phyloP scores from a whole-genome alignment of 2,888 invertebrate genomes.

The Timema cristinae region DNA sequence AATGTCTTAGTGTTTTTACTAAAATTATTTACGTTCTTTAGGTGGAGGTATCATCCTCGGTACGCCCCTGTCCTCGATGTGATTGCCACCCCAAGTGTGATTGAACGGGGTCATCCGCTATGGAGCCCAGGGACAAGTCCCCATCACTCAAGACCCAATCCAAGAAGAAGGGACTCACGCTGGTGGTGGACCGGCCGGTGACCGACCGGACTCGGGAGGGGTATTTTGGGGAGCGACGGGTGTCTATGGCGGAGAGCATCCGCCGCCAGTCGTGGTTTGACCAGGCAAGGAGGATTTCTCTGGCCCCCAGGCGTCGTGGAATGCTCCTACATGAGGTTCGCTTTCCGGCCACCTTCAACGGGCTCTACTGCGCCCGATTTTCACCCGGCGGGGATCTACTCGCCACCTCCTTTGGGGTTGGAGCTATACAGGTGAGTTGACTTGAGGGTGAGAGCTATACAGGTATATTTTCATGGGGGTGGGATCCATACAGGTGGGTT shows the following conservation, averaged over 20 bases:
- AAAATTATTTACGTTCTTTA: too few species aligned
- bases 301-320: conserved; percentile 30
- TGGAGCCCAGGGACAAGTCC: too few species aligned
- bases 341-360: conserved; percentile 40
- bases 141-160: too few species aligned
- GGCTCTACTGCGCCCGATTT: conserved; percentile 45
- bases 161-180: too few species aligned
- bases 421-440: conserved; percentile 51
- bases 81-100: too few species aligned
- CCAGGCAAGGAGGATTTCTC: conserved; percentile 1
- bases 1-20: too few species aligned
- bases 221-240: conserved; percentile 34
- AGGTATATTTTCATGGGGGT: too few species aligned
- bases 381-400: conserved; percentile 47
- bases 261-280: conserved; percentile 19
- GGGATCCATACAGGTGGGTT: too few species aligned
- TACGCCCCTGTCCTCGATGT: too few species aligned
- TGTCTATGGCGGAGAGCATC: conserved; percentile 34
- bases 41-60: too few species aligned
- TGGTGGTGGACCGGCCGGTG: neutral
- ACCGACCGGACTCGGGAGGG: neutral
- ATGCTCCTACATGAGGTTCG: conserved; percentile 37
- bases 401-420: conserved; percentile 50
- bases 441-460: neutral
- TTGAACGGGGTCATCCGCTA: too few species aligned